phyloP scores from a whole-genome alignment of 2,888 invertebrate genomes.

The Ypsolopha sequella region DNA sequence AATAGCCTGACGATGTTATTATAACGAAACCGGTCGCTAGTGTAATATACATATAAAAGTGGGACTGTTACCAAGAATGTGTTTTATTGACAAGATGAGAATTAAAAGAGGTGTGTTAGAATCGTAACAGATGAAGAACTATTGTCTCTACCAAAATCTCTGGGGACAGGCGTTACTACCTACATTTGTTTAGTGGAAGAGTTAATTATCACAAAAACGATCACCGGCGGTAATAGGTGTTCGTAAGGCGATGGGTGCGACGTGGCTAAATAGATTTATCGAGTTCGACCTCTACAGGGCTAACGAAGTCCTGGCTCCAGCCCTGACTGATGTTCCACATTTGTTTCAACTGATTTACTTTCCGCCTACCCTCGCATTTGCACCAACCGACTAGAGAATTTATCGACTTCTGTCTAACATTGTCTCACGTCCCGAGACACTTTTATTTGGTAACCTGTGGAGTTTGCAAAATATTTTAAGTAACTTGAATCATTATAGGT shows the following conservation, averaged over 20 bases:
- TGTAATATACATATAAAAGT: no score
- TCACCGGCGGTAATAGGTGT: constrained; percentile 23
- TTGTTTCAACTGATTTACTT: constrained; percentile 68
- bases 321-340: constrained; percentile 61
- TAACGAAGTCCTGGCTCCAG: constrained; percentile 45
- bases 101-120: no score
- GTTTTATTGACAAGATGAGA: no score
- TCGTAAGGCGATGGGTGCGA: constrained; percentile 43
- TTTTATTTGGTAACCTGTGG: neutral
- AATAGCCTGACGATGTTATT: no score
- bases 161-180: no score
- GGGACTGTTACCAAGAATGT: no score
- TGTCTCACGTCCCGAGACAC: neutral
- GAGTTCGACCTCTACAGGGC: constrained; percentile 52
- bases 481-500: neutral
- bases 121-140: no score
- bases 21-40: no score
- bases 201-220: neutral
- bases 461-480: neutral
- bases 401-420: constrained; percentile 19
- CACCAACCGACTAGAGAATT: constrained; percentile 26
- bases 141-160: no score
- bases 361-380: constrained; percentile 37
- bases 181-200: no score
- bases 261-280: constrained; percentile 45